These are phyloP conservation scores for Ceyx cyanopectus DNA, from an alignment of 2,113 vertebrate genomes.

Conservation along the genomic window DNA sequence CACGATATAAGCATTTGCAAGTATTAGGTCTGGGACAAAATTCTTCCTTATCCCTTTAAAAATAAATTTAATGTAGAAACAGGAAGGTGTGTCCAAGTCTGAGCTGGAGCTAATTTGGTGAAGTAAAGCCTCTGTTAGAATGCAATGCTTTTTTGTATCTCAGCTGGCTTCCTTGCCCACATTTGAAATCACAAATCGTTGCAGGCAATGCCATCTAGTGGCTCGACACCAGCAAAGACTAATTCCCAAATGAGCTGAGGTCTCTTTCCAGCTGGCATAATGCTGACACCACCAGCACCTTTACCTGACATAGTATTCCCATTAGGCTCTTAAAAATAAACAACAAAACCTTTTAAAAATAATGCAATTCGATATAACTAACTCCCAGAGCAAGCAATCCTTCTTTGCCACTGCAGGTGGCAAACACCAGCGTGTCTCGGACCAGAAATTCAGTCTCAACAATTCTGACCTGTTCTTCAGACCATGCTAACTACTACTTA, in stretches of 20 bases:
- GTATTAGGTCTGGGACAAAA: not conserved
- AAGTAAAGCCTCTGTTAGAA: not conserved
- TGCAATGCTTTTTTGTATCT: not conserved
- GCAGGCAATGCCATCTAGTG: slow-evolving; percentile 72
- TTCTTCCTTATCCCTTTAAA: not conserved
- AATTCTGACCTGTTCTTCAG: not conserved
- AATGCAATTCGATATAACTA: not conserved
- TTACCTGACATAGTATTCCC: not conserved
- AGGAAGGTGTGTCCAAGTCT: not conserved
- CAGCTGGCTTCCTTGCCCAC: fast-evolving
- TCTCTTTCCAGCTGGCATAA: not conserved
- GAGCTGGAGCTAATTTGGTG: not conserved
- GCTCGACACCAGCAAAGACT: not conserved
- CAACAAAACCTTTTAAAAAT: not conserved
- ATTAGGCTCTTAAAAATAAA: not conserved
- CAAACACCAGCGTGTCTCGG: not conserved
- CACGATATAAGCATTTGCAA: not conserved
- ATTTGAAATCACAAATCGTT: not conserved
- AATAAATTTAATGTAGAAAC: not conserved
- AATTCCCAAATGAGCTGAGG: not conserved
- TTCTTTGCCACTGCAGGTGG: not conserved
- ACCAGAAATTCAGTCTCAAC: not conserved
- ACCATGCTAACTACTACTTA: fast-evolving
- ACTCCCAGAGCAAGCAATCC: not conserved
- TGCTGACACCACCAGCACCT: not conserved